Evolutionary conservation across 2,888 invertebrate species (phyloP), one percentile per base, ranked within the genome.

Genomic region (Syrphus vitripennis): DNA sequence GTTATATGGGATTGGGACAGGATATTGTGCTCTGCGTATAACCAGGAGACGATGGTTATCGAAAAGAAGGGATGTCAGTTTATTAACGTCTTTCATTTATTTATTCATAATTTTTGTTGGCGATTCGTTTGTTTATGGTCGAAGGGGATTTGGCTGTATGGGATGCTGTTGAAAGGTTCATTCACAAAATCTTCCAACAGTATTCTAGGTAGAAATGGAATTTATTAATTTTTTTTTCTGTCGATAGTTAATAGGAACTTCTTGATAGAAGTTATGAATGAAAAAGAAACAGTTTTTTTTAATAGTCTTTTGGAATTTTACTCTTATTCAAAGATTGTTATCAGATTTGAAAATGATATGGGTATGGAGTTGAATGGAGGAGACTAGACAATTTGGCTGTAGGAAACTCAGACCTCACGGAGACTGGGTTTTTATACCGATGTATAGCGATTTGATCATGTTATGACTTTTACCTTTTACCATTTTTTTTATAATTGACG

Each of bases 21-120:
- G 40, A 24, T 3, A 61, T 76, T 61, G 48, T 7, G 55, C 31
- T n/a, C n/a, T n/a, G 86, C 77, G 82, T 78, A 87, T 79, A 83
- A 83, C 83, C 78, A 12, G 83, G 55, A 71, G 75, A 79, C 65
- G 87, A 83, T 87, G 63, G 53, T 83, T 87, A 87, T 87, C 87
- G 53, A 19, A 37, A 45, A 21, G 63, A 59, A n/a, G n/a, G 78
- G 34, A 29, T 42, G 53, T 57, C 55, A 77, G 55, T 70, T 79
- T 83, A 71, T 82, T 86, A 81, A 86, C 70, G 82, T 48, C 70
- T 63, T 74, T 82, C 74, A 78, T 82, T n/a, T 74, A 42, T 69
- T 26, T 87, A 78, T 87, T 83, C 74, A 83, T 87, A 83, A 83
- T 87, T 83, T 71, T 48, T 50, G 61, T 70, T 40, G 50, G 61